Evolutionary conservation across 2,888 invertebrate genomes (phyloP).

Genomic region (Pristionchus entomophagus): DNA sequence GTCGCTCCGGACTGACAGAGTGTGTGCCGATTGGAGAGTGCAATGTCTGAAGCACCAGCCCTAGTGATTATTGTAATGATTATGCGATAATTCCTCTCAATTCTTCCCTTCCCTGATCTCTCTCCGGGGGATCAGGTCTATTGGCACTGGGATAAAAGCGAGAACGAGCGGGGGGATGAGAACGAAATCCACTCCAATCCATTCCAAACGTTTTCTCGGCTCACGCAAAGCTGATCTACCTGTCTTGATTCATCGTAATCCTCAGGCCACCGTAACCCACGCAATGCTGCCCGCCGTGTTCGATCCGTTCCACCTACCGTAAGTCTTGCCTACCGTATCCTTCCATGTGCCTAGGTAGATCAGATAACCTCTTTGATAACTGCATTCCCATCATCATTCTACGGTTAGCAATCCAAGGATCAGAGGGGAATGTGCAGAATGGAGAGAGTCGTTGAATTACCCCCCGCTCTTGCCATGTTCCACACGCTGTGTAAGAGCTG

Average conservation of each 20-base stretch:
- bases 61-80: not conserved
- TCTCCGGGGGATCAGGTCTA: not conserved
- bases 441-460: no score
- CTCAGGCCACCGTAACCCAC: not conserved
- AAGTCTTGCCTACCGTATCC: not conserved
- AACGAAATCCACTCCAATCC: not conserved
- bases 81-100: not conserved
- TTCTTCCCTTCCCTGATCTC: not conserved
- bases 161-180: not conserved
- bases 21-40: no score
- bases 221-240: not conserved
- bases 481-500: no score
- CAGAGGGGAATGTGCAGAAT: no score
- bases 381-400: no score
- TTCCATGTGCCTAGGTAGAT: not conserved
- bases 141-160: conserved; percentile 8
- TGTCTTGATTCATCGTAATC: not conserved
- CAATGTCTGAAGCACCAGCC: not conserved
- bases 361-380: no score
- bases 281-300: conserved; percentile 25
- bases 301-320: conserved; percentile 32
- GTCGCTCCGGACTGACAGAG: no score
- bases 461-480: no score
- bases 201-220: not conserved
- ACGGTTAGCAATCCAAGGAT: no score